phyloP scores from a whole-genome alignment of 2,797 vertebrate species.

The Sebastolobus altivelis region DNA sequence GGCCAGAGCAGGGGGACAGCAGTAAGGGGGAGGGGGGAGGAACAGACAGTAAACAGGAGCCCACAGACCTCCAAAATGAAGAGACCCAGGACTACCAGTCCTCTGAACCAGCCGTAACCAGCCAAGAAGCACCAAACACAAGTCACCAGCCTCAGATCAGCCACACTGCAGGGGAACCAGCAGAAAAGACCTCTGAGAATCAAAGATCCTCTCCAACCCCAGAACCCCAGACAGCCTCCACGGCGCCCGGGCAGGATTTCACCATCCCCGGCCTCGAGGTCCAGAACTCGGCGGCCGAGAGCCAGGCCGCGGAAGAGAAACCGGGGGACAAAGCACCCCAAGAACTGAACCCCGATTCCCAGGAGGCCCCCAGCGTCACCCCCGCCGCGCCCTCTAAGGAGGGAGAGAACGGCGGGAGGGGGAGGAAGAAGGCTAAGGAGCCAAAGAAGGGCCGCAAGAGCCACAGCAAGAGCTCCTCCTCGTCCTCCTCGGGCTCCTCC shows the following conservation, averaged over 20 bases:
- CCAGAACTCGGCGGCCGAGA: slow-evolving; percentile 20
- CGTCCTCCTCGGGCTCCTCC: slow-evolving; percentile 90
- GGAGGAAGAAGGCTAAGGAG: slow-evolving; percentile 85
- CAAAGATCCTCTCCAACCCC: slow-evolving; percentile 29
- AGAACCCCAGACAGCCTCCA: slow-evolving; percentile 26
- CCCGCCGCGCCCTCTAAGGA: slow-evolving; percentile 55
- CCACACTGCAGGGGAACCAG: slow-evolving; percentile 58
- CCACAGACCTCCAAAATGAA: slow-evolving; percentile 46
- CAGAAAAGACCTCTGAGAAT: slow-evolving; percentile 8
- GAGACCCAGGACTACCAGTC: slow-evolving; percentile 60
- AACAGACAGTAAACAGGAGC: slow-evolving; percentile 61
- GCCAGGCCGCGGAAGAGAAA: slow-evolving; percentile 42
- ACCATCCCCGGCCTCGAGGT: neutral
- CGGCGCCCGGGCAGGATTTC: slow-evolving; percentile 17
- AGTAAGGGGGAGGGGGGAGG: slow-evolving; percentile 37
- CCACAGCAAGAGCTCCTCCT: slow-evolving; percentile 88
- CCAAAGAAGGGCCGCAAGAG: slow-evolving; percentile 81
- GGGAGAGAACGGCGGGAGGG: slow-evolving; percentile 79
- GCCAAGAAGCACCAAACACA: slow-evolving; percentile 53
- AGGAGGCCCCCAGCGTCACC: slow-evolving; percentile 31
- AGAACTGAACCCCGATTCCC: slow-evolving; percentile 13
- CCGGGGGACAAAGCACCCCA: slow-evolving; percentile 56
- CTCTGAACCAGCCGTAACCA: slow-evolving; percentile 32
- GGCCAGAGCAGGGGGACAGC: slow-evolving; percentile 81
- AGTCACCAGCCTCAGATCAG: slow-evolving; percentile 30